phyloP scores from a whole-genome alignment of 2,113 vertebrate genomes.

The Origma solitaria region DNA sequence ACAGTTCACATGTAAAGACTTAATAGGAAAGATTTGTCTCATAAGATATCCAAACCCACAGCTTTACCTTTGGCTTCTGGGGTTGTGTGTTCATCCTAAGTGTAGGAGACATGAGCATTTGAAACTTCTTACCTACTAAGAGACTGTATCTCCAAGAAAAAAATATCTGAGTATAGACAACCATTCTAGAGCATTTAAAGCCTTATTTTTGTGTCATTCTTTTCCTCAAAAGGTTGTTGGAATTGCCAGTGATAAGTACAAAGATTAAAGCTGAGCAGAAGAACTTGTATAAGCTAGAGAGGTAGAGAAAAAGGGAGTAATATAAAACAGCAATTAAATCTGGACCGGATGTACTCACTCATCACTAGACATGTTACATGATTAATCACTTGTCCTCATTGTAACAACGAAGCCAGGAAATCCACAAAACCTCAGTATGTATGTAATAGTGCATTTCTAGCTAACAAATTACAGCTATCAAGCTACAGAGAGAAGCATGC shows the following conservation, averaged over 20 bases:
- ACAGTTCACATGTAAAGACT: neutral
- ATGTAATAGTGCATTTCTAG: constrained; percentile 53
- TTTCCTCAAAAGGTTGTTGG: neutral
- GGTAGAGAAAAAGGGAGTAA: neutral
- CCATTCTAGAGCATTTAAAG: neutral
- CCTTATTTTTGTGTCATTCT: neutral
- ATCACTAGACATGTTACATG: constrained; percentile 32
- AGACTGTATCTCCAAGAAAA: neutral
- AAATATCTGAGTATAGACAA: neutral
- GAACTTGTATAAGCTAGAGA: neutral
- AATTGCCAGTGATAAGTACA: neutral
- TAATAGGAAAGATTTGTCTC: neutral
- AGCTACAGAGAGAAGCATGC: constrained; percentile 29
- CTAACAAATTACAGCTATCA: constrained; percentile 60
- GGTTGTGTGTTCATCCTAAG: neutral
- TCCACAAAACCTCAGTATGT: constrained; percentile 59
- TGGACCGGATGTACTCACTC: constrained; percentile 19
- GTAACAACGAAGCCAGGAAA: constrained; percentile 54
- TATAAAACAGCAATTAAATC: constrained; percentile 9
- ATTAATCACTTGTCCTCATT: constrained; percentile 62
- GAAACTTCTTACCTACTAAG: neutral
- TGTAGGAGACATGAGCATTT: neutral
- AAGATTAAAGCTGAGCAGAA: neutral
- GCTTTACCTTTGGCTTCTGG: neutral
- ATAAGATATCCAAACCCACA: neutral